phyloP scores from a whole-genome alignment of 2,797 vertebrate species.

The Vultur gryphus region DNA sequence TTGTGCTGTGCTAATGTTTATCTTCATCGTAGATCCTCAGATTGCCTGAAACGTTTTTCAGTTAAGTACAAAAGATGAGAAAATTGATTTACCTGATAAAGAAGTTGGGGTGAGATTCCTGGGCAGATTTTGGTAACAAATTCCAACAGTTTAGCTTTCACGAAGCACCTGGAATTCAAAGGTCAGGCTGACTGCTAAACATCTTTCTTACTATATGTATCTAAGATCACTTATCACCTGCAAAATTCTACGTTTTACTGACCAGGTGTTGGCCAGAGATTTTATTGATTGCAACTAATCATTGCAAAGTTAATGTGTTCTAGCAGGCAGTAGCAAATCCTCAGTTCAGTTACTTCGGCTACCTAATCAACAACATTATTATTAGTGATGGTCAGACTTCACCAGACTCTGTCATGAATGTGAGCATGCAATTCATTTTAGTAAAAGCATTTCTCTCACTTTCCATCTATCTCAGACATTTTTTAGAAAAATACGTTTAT shows the following conservation, averaged over 20 bases:
- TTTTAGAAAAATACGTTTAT: neutral
- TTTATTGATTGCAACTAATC: neutral
- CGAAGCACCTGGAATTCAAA: neutral
- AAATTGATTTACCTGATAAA: neutral
- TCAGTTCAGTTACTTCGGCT: neutral
- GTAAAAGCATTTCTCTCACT: neutral
- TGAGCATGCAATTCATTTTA: neutral
- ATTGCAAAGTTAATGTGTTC: neutral
- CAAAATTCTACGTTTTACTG: neutral
- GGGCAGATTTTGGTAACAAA: neutral
- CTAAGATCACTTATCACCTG: neutral
- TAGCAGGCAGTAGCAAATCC: neutral
- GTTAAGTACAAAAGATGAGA: neutral
- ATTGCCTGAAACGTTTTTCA: neutral
- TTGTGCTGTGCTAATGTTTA: neutral
- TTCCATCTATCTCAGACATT: neutral
- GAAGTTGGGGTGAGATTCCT: neutral
- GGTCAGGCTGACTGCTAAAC: neutral
- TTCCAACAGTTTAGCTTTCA: neutral
- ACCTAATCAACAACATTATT: neutral
- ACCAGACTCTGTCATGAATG: neutral
- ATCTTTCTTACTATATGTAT: neutral
- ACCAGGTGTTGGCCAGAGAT: neutral
- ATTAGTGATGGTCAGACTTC: neutral
- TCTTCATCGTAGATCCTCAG: neutral